Conservation (phyloP, 2,888 invertebrate genomes). For the Ecliptopera silaceata region DNA sequence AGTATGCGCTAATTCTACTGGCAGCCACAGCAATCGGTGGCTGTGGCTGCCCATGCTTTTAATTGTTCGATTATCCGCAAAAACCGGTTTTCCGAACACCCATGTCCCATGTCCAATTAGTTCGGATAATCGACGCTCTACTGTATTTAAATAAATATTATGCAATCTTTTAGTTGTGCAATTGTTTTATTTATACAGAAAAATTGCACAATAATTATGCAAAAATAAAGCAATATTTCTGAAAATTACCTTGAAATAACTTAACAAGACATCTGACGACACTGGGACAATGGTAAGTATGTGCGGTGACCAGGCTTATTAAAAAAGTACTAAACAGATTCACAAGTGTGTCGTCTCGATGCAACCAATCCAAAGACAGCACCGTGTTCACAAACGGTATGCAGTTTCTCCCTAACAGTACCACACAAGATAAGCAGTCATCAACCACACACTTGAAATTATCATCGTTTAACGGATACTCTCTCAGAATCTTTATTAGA, state of each 20-base stretch:
- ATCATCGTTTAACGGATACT: constrained; percentile 67
- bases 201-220: constrained; percentile 8
- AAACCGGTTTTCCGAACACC: no score
- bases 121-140: no score
- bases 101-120: no score
- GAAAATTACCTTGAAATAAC: constrained; percentile 67
- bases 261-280: constrained; percentile 66
- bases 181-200: background rate
- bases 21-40: no score
- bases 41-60: no score
- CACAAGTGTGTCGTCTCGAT: constrained; percentile 57
- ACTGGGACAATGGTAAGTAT: constrained; percentile 70
- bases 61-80: no score
- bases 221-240: background rate
- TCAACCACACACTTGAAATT: constrained; percentile 69
- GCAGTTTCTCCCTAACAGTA: constrained; percentile 64
- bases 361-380: constrained; percentile 68
- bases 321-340: constrained; percentile 64
- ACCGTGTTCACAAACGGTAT: constrained; percentile 67
- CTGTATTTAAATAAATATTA: constrained; percentile 14
- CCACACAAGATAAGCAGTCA: constrained; percentile 69
- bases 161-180: constrained; percentile 9
- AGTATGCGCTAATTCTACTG: no score
- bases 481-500: constrained; percentile 71
- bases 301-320: constrained; percentile 69